These are phyloP conservation scores for Drepana falcataria DNA, from an alignment of 2,888 invertebrate genomes.

Conservation along the genomic window DNA sequence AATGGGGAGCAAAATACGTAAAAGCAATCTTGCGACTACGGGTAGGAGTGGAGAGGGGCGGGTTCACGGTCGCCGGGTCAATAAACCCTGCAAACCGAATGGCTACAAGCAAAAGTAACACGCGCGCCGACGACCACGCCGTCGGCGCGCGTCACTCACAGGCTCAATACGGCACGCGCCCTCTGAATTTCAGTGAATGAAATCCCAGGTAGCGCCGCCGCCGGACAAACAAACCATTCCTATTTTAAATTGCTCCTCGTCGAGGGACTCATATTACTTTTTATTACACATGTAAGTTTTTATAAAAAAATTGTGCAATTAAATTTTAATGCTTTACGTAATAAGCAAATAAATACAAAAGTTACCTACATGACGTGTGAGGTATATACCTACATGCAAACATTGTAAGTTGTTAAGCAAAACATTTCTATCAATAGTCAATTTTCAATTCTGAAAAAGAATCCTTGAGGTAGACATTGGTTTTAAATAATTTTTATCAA, in stretches of 20 bases:
- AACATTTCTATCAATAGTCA: too few species aligned
- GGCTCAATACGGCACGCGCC: slow-evolving; percentile 16
- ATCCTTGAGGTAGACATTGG: too few species aligned
- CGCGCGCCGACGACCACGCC: slow-evolving; percentile 28
- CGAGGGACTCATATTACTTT: neutral
- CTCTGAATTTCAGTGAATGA: slow-evolving; percentile 39
- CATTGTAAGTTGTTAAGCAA: too few species aligned
- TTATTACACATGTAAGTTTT: neutral
- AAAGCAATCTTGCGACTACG: slow-evolving; percentile 22
- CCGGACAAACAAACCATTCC: slow-evolving; percentile 5
- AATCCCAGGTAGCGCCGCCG: slow-evolving; percentile 19
- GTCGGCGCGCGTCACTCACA: slow-evolving; percentile 34
- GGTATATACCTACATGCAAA: too few species aligned
- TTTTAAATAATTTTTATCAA: too few species aligned
- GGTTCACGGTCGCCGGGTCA: slow-evolving; percentile 71
- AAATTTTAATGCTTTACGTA: too few species aligned
- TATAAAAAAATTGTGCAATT: too few species aligned
- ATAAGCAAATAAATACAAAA: too few species aligned
- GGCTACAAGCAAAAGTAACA: slow-evolving; percentile 12
- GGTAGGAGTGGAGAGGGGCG: slow-evolving; percentile 27
- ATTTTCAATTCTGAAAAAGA: too few species aligned
- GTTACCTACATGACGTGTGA: too few species aligned
- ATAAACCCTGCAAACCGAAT: slow-evolving; percentile 48
- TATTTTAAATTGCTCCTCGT: slow-evolving; percentile 16
- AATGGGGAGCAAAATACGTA: slow-evolving; percentile 33